phyloP scores from a whole-genome alignment of 2,113 vertebrate genomes.

The Azemiops feae region DNA sequence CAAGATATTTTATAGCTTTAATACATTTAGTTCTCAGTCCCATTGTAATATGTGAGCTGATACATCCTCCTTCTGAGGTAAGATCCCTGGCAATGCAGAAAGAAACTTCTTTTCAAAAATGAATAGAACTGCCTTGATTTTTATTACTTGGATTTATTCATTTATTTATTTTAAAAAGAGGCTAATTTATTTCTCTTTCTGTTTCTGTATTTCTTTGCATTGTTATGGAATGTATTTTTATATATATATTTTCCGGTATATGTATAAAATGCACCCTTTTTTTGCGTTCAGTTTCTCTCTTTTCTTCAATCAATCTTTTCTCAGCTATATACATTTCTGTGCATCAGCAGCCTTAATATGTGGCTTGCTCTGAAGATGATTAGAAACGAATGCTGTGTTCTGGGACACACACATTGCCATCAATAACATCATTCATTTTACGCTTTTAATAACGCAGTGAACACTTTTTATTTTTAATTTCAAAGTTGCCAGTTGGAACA shows the following conservation, averaged over 20 bases:
- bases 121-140: not conserved
- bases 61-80: not conserved
- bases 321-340: not conserved
- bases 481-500: not conserved
- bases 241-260: not conserved
- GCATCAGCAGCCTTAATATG: not conserved
- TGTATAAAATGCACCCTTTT: not conserved
- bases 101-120: not conserved
- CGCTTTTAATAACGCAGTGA: not conserved
- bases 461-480: not conserved
- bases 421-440: not conserved
- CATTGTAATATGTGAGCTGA: not conserved
- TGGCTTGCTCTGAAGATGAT: not conserved
- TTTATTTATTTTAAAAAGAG: not conserved
- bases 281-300: not conserved
- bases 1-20: not conserved
- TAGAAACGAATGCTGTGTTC: not conserved
- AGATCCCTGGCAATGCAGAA: not conserved
- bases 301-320: not conserved
- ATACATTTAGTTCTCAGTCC: not conserved
- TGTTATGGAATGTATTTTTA: not conserved
- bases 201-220: not conserved
- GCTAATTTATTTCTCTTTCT: not conserved
- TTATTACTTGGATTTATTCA: not conserved
- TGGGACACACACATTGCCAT: not conserved